Conservation (phyloP, 1,140 invertebrate genomes). For the Harpegnathos saltator region DNA sequence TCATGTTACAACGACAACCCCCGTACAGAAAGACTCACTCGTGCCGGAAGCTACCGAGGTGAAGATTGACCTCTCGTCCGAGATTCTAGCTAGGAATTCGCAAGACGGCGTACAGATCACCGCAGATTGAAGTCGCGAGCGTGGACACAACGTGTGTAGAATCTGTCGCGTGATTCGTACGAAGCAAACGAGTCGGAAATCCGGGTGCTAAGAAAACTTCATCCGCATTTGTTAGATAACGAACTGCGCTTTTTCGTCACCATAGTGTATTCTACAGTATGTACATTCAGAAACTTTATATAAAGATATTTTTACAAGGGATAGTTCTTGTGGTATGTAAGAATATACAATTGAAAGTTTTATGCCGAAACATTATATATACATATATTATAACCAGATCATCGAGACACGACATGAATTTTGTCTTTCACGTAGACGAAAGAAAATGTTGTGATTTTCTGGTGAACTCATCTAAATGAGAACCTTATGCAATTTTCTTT, state of each 20-base stretch:
- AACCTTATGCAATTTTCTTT: too few relatives aligned
- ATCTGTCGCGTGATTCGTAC: background rate
- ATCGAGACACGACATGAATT: background rate
- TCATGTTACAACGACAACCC: slow-evolving; percentile 57
- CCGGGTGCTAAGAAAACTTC: slow-evolving; percentile 28
- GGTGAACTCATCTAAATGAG: too few relatives aligned
- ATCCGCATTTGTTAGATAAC: slow-evolving; percentile 63
- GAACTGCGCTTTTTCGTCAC: slow-evolving; percentile 64
- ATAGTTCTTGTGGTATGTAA: slow-evolving; percentile 23
- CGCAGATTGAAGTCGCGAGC: slow-evolving; percentile 66
- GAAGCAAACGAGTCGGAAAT: background rate
- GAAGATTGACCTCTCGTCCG: slow-evolving; percentile 62
- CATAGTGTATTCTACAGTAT: slow-evolving; percentile 63
- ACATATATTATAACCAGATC: background rate
- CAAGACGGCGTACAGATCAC: slow-evolving; percentile 68
- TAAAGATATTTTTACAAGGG: slow-evolving; percentile 74
- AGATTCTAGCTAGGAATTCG: slow-evolving; percentile 65
- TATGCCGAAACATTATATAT: background rate
- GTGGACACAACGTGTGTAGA: background rate
- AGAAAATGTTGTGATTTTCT: background rate
- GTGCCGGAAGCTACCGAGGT: slow-evolving; percentile 49
- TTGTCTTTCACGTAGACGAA: slow-evolving; percentile 1
- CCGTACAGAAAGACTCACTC: slow-evolving; percentile 78
- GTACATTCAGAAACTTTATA: slow-evolving; percentile 66
- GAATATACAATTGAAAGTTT: slow-evolving; percentile 16